Evolutionary conservation across 2,797 vertebrate genomes (phyloP).

Genomic region (Knipowitschia caucasica): DNA sequence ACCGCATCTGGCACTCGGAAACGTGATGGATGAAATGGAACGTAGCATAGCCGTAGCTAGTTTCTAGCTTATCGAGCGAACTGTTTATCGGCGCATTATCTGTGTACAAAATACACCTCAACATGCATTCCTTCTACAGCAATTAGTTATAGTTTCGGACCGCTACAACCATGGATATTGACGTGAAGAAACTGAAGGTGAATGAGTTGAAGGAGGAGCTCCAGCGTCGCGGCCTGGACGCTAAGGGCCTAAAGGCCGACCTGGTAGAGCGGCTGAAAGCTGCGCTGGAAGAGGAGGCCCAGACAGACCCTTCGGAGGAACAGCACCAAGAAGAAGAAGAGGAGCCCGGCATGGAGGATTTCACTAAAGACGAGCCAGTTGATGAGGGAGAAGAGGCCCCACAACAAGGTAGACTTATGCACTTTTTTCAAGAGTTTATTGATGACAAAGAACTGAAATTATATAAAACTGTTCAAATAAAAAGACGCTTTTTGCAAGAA

Average conservation of each 20-base stretch:
- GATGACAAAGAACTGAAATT: too few species aligned
- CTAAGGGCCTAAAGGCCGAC: constrained; percentile 89
- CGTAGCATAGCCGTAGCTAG: neutral
- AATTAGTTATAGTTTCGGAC: constrained; percentile 6
- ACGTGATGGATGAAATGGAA: too few species aligned
- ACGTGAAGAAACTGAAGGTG: constrained; percentile 96
- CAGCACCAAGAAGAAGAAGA: constrained; percentile 2
- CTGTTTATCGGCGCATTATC: neutral
- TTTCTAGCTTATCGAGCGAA: neutral
- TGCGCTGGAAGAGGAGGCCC: constrained; percentile 76
- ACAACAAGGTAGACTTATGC: constrained; percentile 31
- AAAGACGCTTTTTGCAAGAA: too few species aligned
- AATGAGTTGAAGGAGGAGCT: constrained; percentile 93
- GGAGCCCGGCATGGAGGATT: constrained; percentile 25
- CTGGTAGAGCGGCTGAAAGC: constrained; percentile 87
- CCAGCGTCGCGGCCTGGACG: constrained; percentile 88
- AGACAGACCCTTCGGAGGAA: constrained; percentile 53
- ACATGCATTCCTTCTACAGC: neutral
- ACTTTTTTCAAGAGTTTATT: neutral
- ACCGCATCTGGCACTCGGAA: too few species aligned
- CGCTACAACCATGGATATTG: constrained; percentile 81
- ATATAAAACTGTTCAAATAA: neutral
- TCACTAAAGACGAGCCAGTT: constrained; percentile 19
- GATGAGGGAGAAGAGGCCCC: constrained; percentile 37
- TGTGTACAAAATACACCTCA: neutral